Evolutionary conservation across 2,797 vertebrate genomes (phyloP), one percentile per base, ranked within the genome.

Genomic region (Catharus ustulatus): DNA sequence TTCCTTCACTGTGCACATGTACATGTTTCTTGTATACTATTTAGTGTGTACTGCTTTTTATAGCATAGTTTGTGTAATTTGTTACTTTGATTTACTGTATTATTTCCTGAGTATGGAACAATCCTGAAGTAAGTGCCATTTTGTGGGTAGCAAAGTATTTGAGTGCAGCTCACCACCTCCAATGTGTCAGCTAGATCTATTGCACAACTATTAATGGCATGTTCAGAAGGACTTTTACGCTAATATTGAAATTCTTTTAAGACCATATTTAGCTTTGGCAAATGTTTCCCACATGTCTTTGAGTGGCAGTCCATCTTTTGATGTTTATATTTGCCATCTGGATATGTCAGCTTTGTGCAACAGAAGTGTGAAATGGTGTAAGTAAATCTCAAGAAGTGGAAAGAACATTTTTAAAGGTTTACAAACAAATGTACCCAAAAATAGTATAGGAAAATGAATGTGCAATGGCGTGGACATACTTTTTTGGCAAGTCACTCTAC

Each of bases 291-390:
- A 93, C 8, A 36, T 96, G 94, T 79, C 57, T 93, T 87, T 93
- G 93, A 93, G 79, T 90, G 91, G 81, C 94, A 96, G 85, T 84
- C 85, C 87, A 62, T 89, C 89, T 94, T 91, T 82, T 76, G 80
- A 79, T 94, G 91, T 95, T 96, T 94, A 71, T 94, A 73, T 94
- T 93, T 96, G 85, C 96, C 95, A 96, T 95, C 96, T 96, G 96
- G 95, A 93, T 69, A 87, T 71, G 80, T 94, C 89, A 94, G 85
- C 89, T 97, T 90, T 87, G 93, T 87, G 93, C 94, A 84, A 63
- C 52, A 62, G 77, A 84, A 51, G 67, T 84, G 76, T 30, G 63
- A 73, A 88, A 67, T 43, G 27, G 48, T 91, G 52, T 58, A 84
- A 94, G 74, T 84, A 81, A 94, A 91, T 80, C 63, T 92, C 55